These are phyloP conservation scores for Florisuga fusca DNA, from an alignment of 2,797 vertebrate genomes.

Conservation along the genomic window DNA sequence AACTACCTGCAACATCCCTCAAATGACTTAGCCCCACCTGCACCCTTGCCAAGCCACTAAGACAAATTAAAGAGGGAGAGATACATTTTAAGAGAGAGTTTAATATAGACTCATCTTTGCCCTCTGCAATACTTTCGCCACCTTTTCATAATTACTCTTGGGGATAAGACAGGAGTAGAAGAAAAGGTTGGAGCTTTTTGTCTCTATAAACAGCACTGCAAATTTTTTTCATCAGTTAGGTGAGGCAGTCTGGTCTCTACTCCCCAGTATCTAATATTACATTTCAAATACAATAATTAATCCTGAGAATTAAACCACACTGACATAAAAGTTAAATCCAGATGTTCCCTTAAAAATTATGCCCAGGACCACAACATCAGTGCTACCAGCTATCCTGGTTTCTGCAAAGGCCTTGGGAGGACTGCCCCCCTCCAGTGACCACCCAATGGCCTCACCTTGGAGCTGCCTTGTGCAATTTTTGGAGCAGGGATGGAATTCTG, in stretches of 20 bases:
- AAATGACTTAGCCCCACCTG: neutral
- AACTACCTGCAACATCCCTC: neutral
- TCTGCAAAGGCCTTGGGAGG: neutral
- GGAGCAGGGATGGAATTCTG: neutral
- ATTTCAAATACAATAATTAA: neutral
- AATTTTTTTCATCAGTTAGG: neutral
- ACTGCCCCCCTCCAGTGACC: neutral
- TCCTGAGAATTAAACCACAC: neutral
- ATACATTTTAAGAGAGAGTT: neutral
- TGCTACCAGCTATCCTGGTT: neutral
- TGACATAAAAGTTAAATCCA: neutral
- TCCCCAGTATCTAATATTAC: neutral
- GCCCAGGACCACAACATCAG: neutral
- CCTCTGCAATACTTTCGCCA: neutral
- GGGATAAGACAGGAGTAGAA: neutral
- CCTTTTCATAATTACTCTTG: neutral
- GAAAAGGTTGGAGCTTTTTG: neutral
- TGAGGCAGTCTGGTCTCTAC: neutral
- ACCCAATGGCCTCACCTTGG: rapidly evolving
- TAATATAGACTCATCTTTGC: neutral
- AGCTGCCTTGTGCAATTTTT: neutral
- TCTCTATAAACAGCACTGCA: neutral
- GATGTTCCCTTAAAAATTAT: neutral
- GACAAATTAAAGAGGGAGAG: neutral
- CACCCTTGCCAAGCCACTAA: neutral